Evolutionary conservation across 1,140 invertebrate genomes (phyloP).

Genomic region (Condylostylus longicornis): DNA sequence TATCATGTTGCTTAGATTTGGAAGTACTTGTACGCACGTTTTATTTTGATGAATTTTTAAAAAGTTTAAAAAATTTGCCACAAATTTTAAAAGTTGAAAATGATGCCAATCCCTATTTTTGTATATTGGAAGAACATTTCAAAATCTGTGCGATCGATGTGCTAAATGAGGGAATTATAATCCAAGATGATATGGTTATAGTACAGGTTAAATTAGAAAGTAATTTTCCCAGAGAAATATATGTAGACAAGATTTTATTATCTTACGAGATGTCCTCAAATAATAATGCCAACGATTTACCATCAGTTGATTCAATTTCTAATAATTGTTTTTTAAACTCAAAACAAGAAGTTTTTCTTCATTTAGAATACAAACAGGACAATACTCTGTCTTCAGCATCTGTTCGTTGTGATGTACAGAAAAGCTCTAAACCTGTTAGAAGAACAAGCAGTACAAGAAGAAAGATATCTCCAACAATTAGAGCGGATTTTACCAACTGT

Average conservation of each 20-base stretch:
- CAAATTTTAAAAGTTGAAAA: slow-evolving; percentile 34
- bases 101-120: slow-evolving; percentile 24
- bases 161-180: slow-evolving; percentile 20
- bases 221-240: slow-evolving; percentile 42
- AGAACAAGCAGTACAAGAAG: slow-evolving; percentile 28
- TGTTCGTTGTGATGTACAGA: slow-evolving; percentile 42
- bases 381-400: slow-evolving; percentile 52
- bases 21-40: slow-evolving; percentile 56
- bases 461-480: slow-evolving; percentile 40
- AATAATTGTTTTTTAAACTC: slow-evolving; percentile 7
- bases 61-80: slow-evolving; percentile 42
- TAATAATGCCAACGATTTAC: not conserved
- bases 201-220: slow-evolving; percentile 42
- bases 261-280: slow-evolving; percentile 34
- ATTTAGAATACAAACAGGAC: slow-evolving; percentile 65
- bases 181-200: slow-evolving; percentile 40
- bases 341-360: slow-evolving; percentile 33
- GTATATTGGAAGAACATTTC: slow-evolving; percentile 30
- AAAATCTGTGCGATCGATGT: slow-evolving; percentile 20
- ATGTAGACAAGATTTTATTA: slow-evolving; percentile 36
- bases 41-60: slow-evolving; percentile 62
- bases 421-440: slow-evolving; percentile 31
- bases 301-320: slow-evolving; percentile 4
- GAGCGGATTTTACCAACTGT: slow-evolving; percentile 46
- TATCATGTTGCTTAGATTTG: slow-evolving; percentile 56